phyloP scores from a whole-genome alignment of 64 coral and sea anemone genomes.

The Montipora cactus region DNA sequence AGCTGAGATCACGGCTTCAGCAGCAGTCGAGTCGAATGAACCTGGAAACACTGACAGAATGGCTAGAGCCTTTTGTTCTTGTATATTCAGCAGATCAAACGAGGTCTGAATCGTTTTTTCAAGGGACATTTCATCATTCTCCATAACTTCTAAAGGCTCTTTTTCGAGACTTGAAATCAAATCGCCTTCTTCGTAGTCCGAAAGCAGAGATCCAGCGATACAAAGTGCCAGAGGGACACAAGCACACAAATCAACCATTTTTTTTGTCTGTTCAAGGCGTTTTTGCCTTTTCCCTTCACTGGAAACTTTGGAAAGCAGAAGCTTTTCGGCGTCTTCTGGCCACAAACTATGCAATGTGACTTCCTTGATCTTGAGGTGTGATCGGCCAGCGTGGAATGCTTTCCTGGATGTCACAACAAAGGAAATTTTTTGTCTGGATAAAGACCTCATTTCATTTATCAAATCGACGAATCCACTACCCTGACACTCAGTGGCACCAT shows the following conservation, averaged over 20 bases:
- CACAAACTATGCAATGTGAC: neutral
- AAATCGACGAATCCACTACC: slow-evolving; percentile 28
- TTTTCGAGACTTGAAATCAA: slow-evolving; percentile 38
- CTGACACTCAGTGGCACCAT: slow-evolving; percentile 33
- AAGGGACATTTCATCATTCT: neutral
- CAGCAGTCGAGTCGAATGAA: slow-evolving; percentile 35
- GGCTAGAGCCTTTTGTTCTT: slow-evolving; percentile 10
- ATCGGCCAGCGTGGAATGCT: neutral
- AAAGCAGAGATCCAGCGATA: slow-evolving; percentile 51
- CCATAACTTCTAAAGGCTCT: slow-evolving; percentile 30
- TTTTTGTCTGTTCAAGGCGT: neutral
- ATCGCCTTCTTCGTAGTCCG: neutral
- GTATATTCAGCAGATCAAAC: slow-evolving; percentile 5
- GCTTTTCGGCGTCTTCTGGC: neutral
- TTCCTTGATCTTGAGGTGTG: neutral
- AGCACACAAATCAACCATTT: slow-evolving; percentile 52
- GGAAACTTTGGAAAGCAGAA: neutral
- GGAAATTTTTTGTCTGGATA: slow-evolving; percentile 26
- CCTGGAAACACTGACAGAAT: slow-evolving; percentile 56
- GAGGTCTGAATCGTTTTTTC: slow-evolving; percentile 50
- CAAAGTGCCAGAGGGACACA: slow-evolving; percentile 59
- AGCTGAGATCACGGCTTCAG: slow-evolving; percentile 4
- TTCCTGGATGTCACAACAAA: slow-evolving; percentile 68
- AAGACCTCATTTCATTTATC: slow-evolving; percentile 39
- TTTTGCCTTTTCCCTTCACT: neutral